Conservation (phyloP, 2,888 invertebrate genomes). For the Eupithecia inturbata region DNA sequence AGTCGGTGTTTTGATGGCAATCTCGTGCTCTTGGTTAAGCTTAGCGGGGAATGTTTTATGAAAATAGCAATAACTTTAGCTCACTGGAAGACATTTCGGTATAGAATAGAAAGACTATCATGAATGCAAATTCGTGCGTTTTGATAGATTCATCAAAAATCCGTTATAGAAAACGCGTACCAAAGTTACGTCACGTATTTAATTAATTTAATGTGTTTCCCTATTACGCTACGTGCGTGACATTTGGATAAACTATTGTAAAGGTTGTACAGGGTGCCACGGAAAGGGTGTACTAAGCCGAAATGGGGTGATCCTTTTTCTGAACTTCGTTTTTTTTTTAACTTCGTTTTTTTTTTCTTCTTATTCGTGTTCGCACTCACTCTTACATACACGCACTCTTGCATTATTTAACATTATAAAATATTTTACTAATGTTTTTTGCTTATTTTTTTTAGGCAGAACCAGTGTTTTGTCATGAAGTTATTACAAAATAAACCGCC, state of each 20-base stretch:
- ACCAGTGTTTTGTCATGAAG: no score
- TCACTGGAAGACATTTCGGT: neutral
- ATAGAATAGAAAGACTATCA: neutral
- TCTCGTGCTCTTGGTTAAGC: constrained; percentile 26
- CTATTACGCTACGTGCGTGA: constrained; percentile 1
- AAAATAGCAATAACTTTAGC: constrained; percentile 22
- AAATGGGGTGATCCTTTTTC: no score
- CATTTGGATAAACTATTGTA: neutral
- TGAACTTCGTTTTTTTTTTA: no score
- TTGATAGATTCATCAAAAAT: neutral
- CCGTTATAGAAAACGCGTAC: neutral
- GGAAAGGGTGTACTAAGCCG: no score
- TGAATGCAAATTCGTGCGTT: neutral
- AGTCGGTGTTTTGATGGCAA: constrained; percentile 42
- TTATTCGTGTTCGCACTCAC: no score
- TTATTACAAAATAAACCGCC: no score
- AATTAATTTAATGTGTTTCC: neutral
- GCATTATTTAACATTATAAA: no score
- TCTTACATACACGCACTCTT: no score
- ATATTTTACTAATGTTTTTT: no score
- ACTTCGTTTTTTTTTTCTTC: no score
- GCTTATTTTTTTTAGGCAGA: no score
- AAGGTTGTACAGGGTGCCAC: no score
- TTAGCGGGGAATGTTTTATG: constrained; percentile 9
- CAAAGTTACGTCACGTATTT: neutral